These are phyloP conservation scores for Serinus canaria DNA, from an alignment of 2,113 vertebrate species.

Conservation along the genomic window DNA sequence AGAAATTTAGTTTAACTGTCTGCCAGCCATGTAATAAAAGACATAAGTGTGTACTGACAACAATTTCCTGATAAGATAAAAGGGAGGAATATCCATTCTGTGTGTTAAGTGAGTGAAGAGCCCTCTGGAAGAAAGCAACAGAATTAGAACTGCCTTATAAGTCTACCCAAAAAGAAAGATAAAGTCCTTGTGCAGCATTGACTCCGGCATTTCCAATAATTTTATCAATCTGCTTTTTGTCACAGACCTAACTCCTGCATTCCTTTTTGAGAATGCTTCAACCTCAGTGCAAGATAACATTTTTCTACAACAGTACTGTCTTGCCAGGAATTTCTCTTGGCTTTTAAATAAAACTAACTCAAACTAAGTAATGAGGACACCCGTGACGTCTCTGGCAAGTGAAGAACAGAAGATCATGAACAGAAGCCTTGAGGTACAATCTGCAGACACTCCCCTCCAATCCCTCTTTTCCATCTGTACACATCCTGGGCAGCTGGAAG, in stretches of 20 bases:
- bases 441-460: not conserved
- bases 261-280: not conserved
- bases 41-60: not conserved
- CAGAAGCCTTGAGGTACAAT: not conserved
- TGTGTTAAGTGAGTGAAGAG: not conserved
- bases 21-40: not conserved
- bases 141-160: not conserved
- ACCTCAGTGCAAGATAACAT: not conserved
- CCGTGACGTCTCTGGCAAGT: not conserved
- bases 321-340: not conserved
- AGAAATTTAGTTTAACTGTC: not conserved
- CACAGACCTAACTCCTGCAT: not conserved
- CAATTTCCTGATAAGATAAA: not conserved
- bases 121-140: not conserved
- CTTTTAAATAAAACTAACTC: not conserved
- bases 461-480: not conserved
- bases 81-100: not conserved
- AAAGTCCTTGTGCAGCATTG: not conserved
- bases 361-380: not conserved
- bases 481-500: not conserved
- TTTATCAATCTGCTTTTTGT: not conserved
- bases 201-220: not conserved
- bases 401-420: not conserved
- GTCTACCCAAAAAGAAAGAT: not conserved
- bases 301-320: not conserved